phyloP scores from a whole-genome alignment of 2,888 invertebrate species.

The Anagyrus pseudococci region DNA sequence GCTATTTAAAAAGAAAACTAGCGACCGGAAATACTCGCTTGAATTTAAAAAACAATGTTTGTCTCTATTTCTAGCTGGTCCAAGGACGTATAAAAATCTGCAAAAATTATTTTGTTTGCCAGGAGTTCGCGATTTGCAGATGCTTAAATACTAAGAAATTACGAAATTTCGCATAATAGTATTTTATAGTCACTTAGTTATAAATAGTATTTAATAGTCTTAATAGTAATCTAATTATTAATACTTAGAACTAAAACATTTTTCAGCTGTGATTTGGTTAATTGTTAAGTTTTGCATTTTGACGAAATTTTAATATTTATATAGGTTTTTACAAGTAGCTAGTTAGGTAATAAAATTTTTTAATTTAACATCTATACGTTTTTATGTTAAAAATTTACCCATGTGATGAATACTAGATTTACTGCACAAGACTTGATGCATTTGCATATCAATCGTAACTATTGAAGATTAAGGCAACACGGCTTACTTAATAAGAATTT shows the following conservation, averaged over 20 bases:
- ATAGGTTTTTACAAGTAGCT: slow-evolving; percentile 24
- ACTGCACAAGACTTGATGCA: slow-evolving; percentile 17
- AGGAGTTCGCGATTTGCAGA: slow-evolving; percentile 27
- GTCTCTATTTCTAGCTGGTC: slow-evolving; percentile 26
- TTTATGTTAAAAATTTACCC: slow-evolving; percentile 17
- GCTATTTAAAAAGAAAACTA: slow-evolving; percentile 31
- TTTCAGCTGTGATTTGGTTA: slow-evolving; percentile 35
- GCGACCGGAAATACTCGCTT: slow-evolving; percentile 21
- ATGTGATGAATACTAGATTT: slow-evolving; percentile 16
- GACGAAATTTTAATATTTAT: slow-evolving; percentile 25
- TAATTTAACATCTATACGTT: slow-evolving; percentile 17
- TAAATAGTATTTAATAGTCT: slow-evolving; percentile 22
- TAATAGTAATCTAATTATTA: not conserved
- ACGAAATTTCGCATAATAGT: slow-evolving; percentile 12
- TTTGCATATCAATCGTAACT: slow-evolving; percentile 29
- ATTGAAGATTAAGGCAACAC: slow-evolving; percentile 8
- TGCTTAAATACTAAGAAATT: slow-evolving; percentile 24
- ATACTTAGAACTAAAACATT: not conserved
- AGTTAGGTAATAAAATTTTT: slow-evolving; percentile 15
- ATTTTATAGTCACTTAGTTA: slow-evolving; percentile 15
- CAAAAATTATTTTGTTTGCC: slow-evolving; percentile 37
- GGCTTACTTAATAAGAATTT: slow-evolving; percentile 5
- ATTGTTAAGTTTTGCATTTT: slow-evolving; percentile 28
- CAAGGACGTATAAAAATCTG: slow-evolving; percentile 32
- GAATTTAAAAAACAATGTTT: slow-evolving; percentile 31